These are phyloP conservation scores for Clanis bilineata DNA, from an alignment of 2,888 invertebrate species.

Conservation along the genomic window DNA sequence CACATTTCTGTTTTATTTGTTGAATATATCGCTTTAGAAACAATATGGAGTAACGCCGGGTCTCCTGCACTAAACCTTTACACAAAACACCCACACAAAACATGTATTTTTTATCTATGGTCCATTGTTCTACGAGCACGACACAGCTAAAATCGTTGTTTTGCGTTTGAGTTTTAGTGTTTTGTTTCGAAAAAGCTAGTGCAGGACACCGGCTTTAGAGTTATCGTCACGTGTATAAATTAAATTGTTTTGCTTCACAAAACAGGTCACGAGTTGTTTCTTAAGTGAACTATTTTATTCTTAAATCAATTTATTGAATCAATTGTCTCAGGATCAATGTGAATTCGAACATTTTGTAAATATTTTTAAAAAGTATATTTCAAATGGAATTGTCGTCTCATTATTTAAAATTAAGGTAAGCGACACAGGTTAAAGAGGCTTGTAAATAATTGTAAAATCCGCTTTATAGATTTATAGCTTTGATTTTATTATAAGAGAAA, in stretches of 20 bases:
- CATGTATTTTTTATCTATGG: background rate
- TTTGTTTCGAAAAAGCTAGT: too few species aligned
- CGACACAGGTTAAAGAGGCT: slow-evolving; percentile 56
- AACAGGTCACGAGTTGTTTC: slow-evolving; percentile 4
- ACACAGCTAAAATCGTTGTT: too few species aligned
- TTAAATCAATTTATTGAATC: slow-evolving; percentile 22
- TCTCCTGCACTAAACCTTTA: too few species aligned
- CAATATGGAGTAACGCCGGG: too few species aligned
- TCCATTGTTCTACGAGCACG: too few species aligned
- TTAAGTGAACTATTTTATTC: slow-evolving; percentile 23
- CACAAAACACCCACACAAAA: too few species aligned
- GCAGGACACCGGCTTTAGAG: too few species aligned
- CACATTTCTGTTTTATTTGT: slow-evolving; percentile 9
- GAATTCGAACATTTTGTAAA: slow-evolving; percentile 59
- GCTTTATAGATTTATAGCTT: slow-evolving; percentile 43
- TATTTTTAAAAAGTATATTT: slow-evolving; percentile 52
- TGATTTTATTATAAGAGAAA: slow-evolving; percentile 14
- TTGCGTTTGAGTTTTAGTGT: too few species aligned
- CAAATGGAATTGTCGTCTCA: slow-evolving; percentile 74
- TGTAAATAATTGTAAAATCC: slow-evolving; percentile 68
- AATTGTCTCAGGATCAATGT: slow-evolving; percentile 27
- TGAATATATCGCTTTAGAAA: slow-evolving; percentile 1
- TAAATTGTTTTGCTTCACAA: background rate
- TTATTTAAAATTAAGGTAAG: slow-evolving; percentile 48
- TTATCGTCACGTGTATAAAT: background rate